Conservation (phyloP, 2,113 vertebrate species). For the Spheniscus mendiculus region DNA sequence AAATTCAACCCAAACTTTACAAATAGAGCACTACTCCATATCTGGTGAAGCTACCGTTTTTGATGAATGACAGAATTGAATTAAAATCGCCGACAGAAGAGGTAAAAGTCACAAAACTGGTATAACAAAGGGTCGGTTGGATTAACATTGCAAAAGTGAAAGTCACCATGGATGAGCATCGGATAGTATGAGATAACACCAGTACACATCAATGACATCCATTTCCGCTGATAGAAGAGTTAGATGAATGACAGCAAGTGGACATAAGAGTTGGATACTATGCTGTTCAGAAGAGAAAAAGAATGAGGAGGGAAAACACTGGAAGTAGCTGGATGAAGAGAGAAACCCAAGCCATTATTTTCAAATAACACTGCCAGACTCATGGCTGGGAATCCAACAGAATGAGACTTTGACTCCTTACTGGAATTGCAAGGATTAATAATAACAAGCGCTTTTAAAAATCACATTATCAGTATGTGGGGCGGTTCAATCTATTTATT, state of each 20-base stretch:
- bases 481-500: background rate
- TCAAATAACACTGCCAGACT: background rate
- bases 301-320: rapidly evolving
- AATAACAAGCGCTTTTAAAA: background rate
- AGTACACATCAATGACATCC: background rate
- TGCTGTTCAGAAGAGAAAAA: background rate
- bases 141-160: background rate
- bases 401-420: background rate
- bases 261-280: background rate
- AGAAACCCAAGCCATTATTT: background rate
- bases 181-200: background rate
- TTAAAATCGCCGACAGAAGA: background rate
- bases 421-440: background rate
- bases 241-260: background rate
- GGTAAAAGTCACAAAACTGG: rapidly evolving
- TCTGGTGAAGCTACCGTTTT: background rate
- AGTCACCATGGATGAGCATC: background rate
- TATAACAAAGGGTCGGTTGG: background rate
- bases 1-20: background rate
- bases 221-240: too few relatives aligned
- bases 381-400: background rate
- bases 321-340: background rate
- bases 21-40: background rate
- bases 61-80: background rate
- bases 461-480: background rate